Percentiles rank a stretch among this genome's conserved stretches.
phyloP scores from a whole-genome alignment of 2,888 invertebrate species.

The Lymantria monacha region DNA sequence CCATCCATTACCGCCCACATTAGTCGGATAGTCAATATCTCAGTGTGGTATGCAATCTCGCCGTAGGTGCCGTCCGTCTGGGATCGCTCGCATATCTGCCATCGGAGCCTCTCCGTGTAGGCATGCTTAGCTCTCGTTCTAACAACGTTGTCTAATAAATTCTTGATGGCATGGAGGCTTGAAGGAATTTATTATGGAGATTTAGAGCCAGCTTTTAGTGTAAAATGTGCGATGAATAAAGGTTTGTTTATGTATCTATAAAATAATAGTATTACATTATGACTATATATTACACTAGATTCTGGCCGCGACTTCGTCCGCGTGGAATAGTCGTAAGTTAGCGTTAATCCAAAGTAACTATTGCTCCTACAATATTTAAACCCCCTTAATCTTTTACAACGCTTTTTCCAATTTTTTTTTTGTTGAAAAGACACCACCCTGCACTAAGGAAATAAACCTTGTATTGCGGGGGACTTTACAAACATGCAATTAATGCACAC shows the following conservation, averaged over 20 bases:
- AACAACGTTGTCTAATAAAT: conserved; percentile 29
- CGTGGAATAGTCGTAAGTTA: too few species aligned
- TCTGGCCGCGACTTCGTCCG: too few species aligned
- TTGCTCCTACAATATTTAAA: too few species aligned
- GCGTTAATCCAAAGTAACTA: too few species aligned
- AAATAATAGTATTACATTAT: background rate
- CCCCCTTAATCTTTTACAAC: too few species aligned
- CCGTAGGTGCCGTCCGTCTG: conserved; percentile 50
- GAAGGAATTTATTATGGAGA: conserved; percentile 9
- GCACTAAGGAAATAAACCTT: too few species aligned
- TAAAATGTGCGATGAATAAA: background rate
- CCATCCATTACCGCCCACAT: conserved; percentile 73
- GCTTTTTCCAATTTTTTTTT: too few species aligned
- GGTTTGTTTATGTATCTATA: background rate
- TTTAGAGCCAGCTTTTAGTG: background rate
- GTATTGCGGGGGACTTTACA: too few species aligned
- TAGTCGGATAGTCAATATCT: conserved; percentile 57
- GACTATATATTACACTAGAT: too few species aligned
- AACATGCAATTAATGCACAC: too few species aligned
- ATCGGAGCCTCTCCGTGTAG: conserved; percentile 40
- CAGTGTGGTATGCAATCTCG: conserved; percentile 60
- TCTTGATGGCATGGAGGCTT: conserved; percentile 17
- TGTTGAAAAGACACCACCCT: too few species aligned
- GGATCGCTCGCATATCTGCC: conserved; percentile 49
- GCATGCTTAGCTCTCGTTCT: conserved; percentile 34